Evolutionary conservation across 2,888 invertebrate species (phyloP), one percentile per base, ranked within the genome.

Genomic region (Euclidia mi): DNA sequence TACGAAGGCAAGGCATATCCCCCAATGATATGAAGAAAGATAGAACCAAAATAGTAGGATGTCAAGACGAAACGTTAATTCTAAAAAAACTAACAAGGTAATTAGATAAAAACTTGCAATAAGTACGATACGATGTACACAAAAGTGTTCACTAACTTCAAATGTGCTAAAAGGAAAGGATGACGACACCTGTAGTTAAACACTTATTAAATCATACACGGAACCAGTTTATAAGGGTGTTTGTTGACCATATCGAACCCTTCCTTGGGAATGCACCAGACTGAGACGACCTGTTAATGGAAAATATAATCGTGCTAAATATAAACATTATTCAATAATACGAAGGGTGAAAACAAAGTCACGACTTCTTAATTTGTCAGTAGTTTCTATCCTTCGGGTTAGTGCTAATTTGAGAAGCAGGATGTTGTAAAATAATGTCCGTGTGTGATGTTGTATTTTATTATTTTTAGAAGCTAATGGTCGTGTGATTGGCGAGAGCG

Each of bases 201-300:
- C 0, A 25, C 20, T 25, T 25, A 25, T 25, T 25, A 29, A 29
- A 10, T 34, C 35, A 35, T 12, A 15, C 12, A 35, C 18, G 18
- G 15, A 6, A 2, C 17, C n/a, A n/a, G n/a, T n/a, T n/a, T n/a
- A n/a, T n/a, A 37, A 18, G 37, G 37, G 37, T 37, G 37, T 18
- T 18, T 37, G 37, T 14, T 7, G 34, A 34, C 34, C 34, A 15
- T 34, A 37, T 10, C 18, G n/a, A 37, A 37, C 37, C 37, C 37
- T 35, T 35, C 35, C 6, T 37, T 37, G 10, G 3, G 18, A 18
- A 37, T 6, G 6, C n/a, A 37, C 40, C 9, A 34, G 11, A 40
- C 40, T 12, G 12, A 11, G 40, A 40, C 40, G 40, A 40, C 14
- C 11, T 40, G 40, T 11, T 40, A 40, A 40, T 40, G 40, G n/a